Conservation (phyloP, 2,113 vertebrate genomes). For the Actinemys pallida region DNA sequence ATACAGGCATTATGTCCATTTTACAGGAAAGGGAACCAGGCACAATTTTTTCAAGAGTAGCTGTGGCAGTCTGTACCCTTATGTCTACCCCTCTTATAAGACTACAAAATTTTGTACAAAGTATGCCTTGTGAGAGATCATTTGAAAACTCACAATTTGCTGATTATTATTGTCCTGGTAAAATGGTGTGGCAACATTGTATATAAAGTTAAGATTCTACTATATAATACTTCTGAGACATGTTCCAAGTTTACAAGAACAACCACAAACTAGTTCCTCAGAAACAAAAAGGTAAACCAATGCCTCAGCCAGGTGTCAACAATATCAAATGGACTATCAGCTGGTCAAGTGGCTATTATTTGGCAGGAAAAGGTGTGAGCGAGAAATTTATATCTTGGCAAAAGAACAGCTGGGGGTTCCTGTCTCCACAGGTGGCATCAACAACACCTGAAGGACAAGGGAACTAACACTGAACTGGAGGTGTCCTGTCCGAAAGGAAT, state of each 20-base stretch:
- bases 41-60: not conserved
- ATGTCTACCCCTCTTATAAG: not conserved
- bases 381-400: not conserved
- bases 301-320: not conserved
- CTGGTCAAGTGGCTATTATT: not conserved
- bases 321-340: not conserved
- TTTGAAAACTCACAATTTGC: not conserved
- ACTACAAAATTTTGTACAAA: not conserved
- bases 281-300: not conserved
- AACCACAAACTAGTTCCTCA: not conserved
- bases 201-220: not conserved
- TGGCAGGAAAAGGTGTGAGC: not conserved
- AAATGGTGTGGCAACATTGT: not conserved
- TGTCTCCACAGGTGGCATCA: not conserved
- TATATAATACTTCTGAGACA: not conserved
- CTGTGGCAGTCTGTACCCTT: not conserved
- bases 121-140: not conserved
- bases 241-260: not conserved
- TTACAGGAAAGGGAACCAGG: not conserved
- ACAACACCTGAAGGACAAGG: not conserved
- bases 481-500: not conserved
- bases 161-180: not conserved
- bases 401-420: not conserved
- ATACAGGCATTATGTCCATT: not conserved
- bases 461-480: not conserved